These are phyloP conservation scores for Halcyon malimbica DNA, from an alignment of 2,113 vertebrate genomes.

Conservation along the genomic window DNA sequence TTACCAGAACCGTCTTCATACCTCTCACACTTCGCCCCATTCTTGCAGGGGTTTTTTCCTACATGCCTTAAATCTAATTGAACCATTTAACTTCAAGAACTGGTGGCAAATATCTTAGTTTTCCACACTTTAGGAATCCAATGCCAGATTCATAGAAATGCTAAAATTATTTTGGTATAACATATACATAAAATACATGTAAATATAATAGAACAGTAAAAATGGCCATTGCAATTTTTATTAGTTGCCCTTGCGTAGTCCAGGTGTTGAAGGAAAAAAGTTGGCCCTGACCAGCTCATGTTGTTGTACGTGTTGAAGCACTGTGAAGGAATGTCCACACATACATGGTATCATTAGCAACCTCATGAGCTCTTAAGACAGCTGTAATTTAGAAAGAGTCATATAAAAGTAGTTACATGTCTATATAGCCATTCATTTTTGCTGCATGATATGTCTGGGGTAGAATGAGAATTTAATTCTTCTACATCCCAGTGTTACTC, in stretches of 20 bases:
- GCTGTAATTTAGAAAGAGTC: background rate
- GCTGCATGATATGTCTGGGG: background rate
- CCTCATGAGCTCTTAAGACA: background rate
- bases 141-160: background rate
- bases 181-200: background rate
- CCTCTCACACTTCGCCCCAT: background rate
- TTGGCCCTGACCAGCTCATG: fast-evolving
- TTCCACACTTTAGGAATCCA: background rate
- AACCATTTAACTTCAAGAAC: background rate
- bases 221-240: background rate
- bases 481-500: background rate
- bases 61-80: background rate
- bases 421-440: background rate
- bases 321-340: background rate
- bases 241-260: background rate
- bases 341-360: background rate
- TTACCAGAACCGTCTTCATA: background rate
- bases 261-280: background rate
- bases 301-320: background rate
- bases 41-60: background rate
- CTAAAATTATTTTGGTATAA: background rate
- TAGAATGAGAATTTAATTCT: background rate
- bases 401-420: background rate
- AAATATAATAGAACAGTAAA: background rate
- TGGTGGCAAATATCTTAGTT: background rate